Conservation (phyloP, 2,113 vertebrate genomes). For the Orthonyx spaldingii region DNA sequence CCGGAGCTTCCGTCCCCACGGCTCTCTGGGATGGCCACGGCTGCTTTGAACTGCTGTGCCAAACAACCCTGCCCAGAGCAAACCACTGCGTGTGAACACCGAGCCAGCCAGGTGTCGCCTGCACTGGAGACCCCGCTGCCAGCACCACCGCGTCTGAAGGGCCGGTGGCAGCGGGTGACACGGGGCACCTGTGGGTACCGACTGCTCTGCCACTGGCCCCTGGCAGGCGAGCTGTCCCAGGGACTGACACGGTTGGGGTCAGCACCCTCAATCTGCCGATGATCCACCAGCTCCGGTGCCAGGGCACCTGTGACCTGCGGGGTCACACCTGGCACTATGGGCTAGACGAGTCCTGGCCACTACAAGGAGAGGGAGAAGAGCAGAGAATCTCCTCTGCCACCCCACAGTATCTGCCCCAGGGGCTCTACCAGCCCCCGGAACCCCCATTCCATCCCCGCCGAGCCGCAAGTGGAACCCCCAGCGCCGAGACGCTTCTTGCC, state of each 20-base stretch:
- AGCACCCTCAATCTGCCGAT: not conserved
- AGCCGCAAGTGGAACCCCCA: not conserved
- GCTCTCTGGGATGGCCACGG: not conserved
- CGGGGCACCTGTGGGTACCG: fast-evolving
- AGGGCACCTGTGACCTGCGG: not conserved
- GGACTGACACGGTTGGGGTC: fast-evolving
- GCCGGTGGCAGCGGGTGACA: not conserved
- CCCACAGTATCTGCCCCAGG: no score
- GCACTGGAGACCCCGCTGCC: not conserved
- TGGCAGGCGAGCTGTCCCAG: not conserved
- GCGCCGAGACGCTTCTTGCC: not conserved
- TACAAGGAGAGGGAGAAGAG: not conserved
- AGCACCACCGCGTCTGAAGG: not conserved
- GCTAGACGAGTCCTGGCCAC: not conserved
- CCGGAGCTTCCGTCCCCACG: not conserved
- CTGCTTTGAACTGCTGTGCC: not conserved
- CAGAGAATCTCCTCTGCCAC: not conserved
- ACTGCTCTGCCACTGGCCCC: not conserved
- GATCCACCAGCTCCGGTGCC: not conserved
- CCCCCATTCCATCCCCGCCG: not conserved
- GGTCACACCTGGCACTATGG: not conserved
- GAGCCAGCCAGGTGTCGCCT: not conserved
- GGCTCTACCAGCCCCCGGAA: not conserved
- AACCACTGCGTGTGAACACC: not conserved
- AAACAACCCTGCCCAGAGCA: not conserved